Percentiles rank a stretch among this genome's conserved stretches.
Evolutionary conservation across 2,888 invertebrate species (phyloP).

Genomic region (Chloroclysta siterata): DNA sequence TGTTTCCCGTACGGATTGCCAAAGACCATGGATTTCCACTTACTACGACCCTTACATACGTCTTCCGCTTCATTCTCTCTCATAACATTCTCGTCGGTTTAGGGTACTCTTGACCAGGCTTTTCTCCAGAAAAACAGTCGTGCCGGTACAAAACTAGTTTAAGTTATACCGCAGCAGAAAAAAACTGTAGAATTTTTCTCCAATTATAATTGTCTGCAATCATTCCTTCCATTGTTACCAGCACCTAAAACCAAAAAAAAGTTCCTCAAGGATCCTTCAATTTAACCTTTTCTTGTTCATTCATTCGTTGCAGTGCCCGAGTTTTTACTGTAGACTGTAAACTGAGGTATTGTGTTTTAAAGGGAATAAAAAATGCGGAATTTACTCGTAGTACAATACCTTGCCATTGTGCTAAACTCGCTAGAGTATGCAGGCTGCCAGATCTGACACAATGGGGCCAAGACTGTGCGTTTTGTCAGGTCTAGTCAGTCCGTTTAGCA

Average conservation of each 20-base stretch:
- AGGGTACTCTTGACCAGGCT: too few relatives aligned
- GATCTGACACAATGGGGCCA: slow-evolving; percentile 32
- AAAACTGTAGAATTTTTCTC: not conserved
- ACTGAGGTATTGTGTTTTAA: slow-evolving; percentile 42
- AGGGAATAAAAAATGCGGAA: slow-evolving; percentile 50
- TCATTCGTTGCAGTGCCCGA: slow-evolving; percentile 25
- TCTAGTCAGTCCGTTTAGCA: not conserved
- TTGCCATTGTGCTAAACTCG: slow-evolving; percentile 38
- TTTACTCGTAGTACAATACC: slow-evolving; percentile 47
- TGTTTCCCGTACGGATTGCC: too few relatives aligned
- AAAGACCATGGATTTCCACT: too few relatives aligned
- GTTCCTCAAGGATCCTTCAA: slow-evolving; percentile 21
- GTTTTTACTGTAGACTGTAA: slow-evolving; percentile 25
- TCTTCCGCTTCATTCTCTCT: too few relatives aligned
- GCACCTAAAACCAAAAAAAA: slow-evolving; percentile 10
- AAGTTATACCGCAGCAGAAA: not conserved
- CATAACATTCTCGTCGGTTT: too few relatives aligned
- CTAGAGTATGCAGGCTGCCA: slow-evolving; percentile 42
- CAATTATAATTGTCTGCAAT: slow-evolving; percentile 3
- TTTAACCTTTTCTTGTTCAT: slow-evolving; percentile 17
- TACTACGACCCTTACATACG: too few relatives aligned
- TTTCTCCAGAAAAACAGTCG: too few relatives aligned
- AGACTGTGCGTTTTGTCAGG: slow-evolving; percentile 21
- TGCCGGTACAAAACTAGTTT: too few relatives aligned
- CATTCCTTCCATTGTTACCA: slow-evolving; percentile 11